phyloP scores from a whole-genome alignment of 2,113 vertebrate species.

The Pollimyrus isidori region DNA sequence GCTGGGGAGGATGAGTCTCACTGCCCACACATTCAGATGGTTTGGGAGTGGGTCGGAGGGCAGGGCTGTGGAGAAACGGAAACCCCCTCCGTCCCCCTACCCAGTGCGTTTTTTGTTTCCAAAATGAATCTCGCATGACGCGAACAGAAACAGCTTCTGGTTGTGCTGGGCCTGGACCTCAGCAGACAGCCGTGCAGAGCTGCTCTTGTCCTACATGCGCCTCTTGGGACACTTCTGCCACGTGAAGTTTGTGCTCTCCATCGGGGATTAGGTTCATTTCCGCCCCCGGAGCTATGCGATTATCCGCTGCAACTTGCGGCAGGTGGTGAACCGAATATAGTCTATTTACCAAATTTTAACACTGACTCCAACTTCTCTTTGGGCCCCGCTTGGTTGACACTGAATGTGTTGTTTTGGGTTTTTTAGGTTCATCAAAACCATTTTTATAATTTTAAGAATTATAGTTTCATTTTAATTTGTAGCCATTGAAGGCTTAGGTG shows the following conservation, averaged over 20 bases:
- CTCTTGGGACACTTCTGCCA: neutral
- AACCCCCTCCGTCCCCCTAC: constrained; percentile 14
- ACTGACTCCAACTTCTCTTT: neutral
- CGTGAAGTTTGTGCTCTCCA: neutral
- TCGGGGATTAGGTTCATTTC: neutral
- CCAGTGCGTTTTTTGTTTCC: neutral
- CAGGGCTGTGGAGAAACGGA: neutral
- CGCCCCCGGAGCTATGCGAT: neutral
- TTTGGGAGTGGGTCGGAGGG: neutral
- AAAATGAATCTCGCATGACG: neutral
- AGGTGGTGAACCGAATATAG: neutral
- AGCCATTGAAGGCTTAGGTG: neutral
- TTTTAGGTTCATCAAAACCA: neutral
- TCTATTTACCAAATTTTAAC: neutral
- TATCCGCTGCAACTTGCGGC: neutral
- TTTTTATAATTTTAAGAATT: neutral
- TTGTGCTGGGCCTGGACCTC: neutral
- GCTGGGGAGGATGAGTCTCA: neutral
- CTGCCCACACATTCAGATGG: neutral
- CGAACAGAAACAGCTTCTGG: neutral
- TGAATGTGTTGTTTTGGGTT: constrained; percentile 3
- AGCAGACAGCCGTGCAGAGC: neutral
- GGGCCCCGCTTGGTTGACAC: neutral
- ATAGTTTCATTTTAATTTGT: neutral
- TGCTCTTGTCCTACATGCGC: neutral